phyloP scores from a whole-genome alignment of 2,888 invertebrate species.

The Drosophila meridiana region DNA sequence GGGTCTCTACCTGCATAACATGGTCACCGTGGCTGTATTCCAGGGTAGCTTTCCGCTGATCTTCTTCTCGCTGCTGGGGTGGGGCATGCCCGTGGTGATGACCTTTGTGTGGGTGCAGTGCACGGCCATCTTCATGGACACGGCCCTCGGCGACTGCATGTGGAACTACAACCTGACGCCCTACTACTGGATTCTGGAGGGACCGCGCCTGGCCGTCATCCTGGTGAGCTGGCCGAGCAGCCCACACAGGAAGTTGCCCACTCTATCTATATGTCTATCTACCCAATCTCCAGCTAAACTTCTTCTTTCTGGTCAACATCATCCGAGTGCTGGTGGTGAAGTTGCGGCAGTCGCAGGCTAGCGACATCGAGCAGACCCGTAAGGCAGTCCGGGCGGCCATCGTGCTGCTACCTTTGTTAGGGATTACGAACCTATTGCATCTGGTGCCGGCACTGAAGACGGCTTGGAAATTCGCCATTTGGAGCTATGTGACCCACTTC shows the following conservation, averaged over 20 bases:
- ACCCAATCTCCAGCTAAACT: conserved; percentile 85
- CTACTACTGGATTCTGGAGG: conserved; percentile 96
- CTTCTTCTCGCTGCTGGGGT: conserved; percentile 89
- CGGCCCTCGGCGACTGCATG: conserved; percentile 87
- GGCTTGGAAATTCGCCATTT: conserved; percentile 90
- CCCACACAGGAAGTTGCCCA: background rate
- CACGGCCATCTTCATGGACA: conserved; percentile 86
- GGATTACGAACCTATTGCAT: conserved; percentile 91
- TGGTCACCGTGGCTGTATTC: conserved; percentile 91
- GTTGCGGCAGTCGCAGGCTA: conserved; percentile 89
- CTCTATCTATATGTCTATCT: background rate
- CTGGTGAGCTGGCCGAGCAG: conserved; percentile 87
- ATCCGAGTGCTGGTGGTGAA: conserved; percentile 92
- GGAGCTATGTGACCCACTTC: conserved; percentile 92
- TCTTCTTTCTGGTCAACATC: conserved; percentile 91
- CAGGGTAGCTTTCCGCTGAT: conserved; percentile 87
- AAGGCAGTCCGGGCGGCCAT: conserved; percentile 93
- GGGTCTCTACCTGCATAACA: conserved; percentile 94
- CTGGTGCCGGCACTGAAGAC: conserved; percentile 90
- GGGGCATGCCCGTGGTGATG: conserved; percentile 90
- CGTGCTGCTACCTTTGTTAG: conserved; percentile 91
- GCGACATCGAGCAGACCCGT: conserved; percentile 91
- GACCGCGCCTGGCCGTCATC: conserved; percentile 92
- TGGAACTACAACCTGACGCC: conserved; percentile 92
- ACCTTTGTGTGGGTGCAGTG: conserved; percentile 89